phyloP scores from a whole-genome alignment of 2,113 vertebrate genomes.

The Sylvia atricapilla region DNA sequence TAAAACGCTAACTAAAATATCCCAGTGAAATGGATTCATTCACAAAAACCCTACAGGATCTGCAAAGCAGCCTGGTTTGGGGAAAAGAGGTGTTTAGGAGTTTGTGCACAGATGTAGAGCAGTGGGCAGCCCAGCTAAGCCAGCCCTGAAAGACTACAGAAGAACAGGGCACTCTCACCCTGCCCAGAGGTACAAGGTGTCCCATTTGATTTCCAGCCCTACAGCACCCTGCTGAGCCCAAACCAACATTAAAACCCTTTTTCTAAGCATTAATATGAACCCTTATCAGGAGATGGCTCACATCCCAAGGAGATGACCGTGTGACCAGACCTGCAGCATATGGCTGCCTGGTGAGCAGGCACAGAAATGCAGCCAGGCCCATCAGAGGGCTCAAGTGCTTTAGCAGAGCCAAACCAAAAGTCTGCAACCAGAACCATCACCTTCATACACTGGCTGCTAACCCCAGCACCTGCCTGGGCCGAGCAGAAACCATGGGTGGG shows the following conservation, averaged over 20 bases:
- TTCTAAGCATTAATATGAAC: not conserved
- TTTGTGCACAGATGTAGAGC: not conserved
- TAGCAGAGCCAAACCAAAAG: not conserved
- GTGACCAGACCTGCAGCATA: not conserved
- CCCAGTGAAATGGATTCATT: not conserved
- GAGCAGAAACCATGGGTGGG: not conserved
- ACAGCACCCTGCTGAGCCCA: not conserved
- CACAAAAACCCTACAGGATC: not conserved
- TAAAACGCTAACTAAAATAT: not conserved
- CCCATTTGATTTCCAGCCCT: not conserved
- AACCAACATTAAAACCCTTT: not conserved
- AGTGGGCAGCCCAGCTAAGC: not conserved
- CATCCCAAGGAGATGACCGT: not conserved
- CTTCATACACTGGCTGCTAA: not conserved
- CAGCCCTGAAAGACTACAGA: not conserved
- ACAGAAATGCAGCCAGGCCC: not conserved
- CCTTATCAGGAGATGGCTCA: not conserved
- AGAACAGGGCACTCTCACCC: not conserved
- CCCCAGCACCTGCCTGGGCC: rapidly evolving
- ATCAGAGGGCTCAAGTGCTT: not conserved
- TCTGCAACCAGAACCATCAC: not conserved
- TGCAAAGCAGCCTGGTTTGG: not conserved
- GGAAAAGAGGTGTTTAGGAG: not conserved
- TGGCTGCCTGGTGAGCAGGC: too few species aligned
- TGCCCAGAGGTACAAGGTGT: not conserved